Base-by-base conservation (phyloP, 2,797 vertebrate genomes). In the Sarcophilus harrisii region DNA sequence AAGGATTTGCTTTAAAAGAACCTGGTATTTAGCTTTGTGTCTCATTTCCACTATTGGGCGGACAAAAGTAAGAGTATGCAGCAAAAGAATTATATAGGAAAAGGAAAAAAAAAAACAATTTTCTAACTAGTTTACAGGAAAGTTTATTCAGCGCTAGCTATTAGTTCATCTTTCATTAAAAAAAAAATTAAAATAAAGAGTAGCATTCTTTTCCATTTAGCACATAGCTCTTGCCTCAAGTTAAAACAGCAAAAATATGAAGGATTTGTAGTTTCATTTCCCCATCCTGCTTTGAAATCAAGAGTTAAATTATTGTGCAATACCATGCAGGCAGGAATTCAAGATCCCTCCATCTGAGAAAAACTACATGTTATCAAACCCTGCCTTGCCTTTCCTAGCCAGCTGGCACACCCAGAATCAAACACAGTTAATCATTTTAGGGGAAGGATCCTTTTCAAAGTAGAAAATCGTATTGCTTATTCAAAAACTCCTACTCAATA, bases 381-480 rank as follows among this genome's bases (percentile, higher is more conserved):
- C 96, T 98, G 98, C 96, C 97, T 98, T 97, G 94, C 94, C 57
- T 97, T 95, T 96, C 94, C 96, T 96, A 98, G 98, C 97, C 97
- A 98, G 98, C 98, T 97, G 96, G 98, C 97, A 98, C 94, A 96
- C 94, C 95, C 96, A 97, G 95, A 98, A 97, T 97, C 98, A 97
- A 98, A 98, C 95, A 97, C 94, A 96, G 97, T 95, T 98, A 97
- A 98, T 98, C 98, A 98, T 97, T 98, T 98, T 96, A 98, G 98
- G 98, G 73, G 97, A 98, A 98, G 97, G 98, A 97, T 98, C 95
- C 97, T 98, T 98, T 98, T 98, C 98, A 98, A 98, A 98, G 97
- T 95, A 98, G 97, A 98, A 98, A 98, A 98, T 98, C 98, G 97
- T 97, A 98, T 96, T 97, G 95, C 98, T 98, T 98, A 97, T 98